A percentile compares a stretch with the other conserved stretches of the same genome.
Evolutionary conservation across 2,113 vertebrate genomes (phyloP).

Genomic region (Ovis canadensis): DNA sequence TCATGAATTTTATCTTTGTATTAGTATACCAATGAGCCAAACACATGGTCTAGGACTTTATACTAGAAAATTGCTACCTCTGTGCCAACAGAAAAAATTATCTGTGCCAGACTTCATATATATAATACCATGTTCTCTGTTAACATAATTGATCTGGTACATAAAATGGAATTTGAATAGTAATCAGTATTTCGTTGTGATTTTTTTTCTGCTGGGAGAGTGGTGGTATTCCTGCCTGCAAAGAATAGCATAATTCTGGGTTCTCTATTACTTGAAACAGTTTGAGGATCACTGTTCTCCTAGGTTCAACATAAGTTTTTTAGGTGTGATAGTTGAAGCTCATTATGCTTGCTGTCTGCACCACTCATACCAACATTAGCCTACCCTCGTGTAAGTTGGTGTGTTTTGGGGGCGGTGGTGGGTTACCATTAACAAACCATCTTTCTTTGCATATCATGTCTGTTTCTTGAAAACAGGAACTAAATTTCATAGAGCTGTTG

Average conservation of each 20-base stretch:
- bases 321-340: not conserved
- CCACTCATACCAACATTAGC: not conserved
- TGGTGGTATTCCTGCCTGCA: not conserved
- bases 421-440: not conserved
- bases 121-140: not conserved
- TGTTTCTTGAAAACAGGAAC: slow-evolving; percentile 1
- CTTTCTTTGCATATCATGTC: not conserved
- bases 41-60: not conserved
- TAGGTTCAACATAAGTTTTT: not conserved
- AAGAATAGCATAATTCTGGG: not conserved
- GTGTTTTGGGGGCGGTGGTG: not conserved
- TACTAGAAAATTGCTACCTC: not conserved
- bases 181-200: not conserved
- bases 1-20: not conserved
- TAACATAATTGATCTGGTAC: not conserved
- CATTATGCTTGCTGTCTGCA: not conserved
- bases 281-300: not conserved
- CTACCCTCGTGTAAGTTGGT: not conserved
- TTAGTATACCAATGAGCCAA: not conserved
- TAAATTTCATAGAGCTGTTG: slow-evolving; percentile 17
- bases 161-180: slow-evolving; percentile 19
- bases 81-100: not conserved
- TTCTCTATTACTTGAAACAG: not conserved
- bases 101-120: not conserved
- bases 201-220: not conserved